Conservation (phyloP, 2,113 vertebrate genomes). For the Platysteira castanea region DNA sequence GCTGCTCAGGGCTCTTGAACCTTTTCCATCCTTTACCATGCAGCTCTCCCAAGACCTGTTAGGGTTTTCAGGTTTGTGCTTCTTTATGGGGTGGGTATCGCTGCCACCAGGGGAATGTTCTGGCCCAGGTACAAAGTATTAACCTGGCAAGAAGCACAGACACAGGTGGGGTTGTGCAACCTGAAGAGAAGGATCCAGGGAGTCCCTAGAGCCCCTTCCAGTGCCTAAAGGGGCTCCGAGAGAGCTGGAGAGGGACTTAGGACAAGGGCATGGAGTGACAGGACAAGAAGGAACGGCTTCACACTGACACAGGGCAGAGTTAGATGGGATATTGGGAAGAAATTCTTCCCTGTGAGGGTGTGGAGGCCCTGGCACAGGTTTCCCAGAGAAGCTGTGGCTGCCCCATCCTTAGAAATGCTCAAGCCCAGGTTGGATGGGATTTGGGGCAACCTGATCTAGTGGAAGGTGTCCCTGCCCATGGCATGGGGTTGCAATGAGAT, state of each 20-base stretch:
- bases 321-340: neutral
- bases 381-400: neutral
- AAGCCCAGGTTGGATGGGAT: fast-evolving
- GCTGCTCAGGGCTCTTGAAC: neutral
- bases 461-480: neutral
- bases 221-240: neutral
- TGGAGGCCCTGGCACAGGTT: neutral
- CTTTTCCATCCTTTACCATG: neutral
- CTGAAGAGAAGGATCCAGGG: neutral
- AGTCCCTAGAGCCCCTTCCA: neutral
- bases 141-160: neutral
- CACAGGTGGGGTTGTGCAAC: neutral
- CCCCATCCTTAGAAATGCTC: neutral
- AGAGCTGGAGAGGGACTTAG: neutral
- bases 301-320: neutral
- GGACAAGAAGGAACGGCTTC: neutral
- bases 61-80: neutral
- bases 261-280: neutral
- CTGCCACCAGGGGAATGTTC: neutral
- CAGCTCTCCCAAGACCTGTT: neutral
- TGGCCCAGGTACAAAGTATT: neutral
- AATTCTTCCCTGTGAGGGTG: neutral
- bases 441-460: neutral
- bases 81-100: neutral
- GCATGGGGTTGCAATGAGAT: neutral